Evolutionary conservation across 1,140 invertebrate species (phyloP).

Genomic region (Bombyx mori): ASM3026992v2 NC_085131.1:5940501-5941000

Average conservation of each 20-base stretch:
- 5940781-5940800: constrained; percentile 9
- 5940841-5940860: constrained; percentile 20
- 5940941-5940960: constrained; percentile 44
- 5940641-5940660: constrained; percentile 55
- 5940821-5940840: constrained; percentile 57
- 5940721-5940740: not conserved
- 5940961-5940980: constrained; percentile 66
- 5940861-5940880: not conserved
- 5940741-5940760: not conserved
- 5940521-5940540: no score
- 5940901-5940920: constrained; percentile 15
- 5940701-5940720: constrained; percentile 13
- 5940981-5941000: constrained; percentile 67
- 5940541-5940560: not conserved
- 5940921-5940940: constrained; percentile 28
- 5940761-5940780: constrained; percentile 5
- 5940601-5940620: constrained; percentile 59
- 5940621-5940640: constrained; percentile 68
- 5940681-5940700: constrained; percentile 47
- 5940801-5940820: constrained; percentile 54
- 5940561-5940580: constrained; percentile 25
- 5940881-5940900: not conserved
- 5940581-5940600: constrained; percentile 50
- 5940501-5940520: no score
- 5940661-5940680: constrained; percentile 60